Base-by-base conservation (phyloP, 2,113 vertebrate species). In the Tachysurus fulvidraco region DNA sequence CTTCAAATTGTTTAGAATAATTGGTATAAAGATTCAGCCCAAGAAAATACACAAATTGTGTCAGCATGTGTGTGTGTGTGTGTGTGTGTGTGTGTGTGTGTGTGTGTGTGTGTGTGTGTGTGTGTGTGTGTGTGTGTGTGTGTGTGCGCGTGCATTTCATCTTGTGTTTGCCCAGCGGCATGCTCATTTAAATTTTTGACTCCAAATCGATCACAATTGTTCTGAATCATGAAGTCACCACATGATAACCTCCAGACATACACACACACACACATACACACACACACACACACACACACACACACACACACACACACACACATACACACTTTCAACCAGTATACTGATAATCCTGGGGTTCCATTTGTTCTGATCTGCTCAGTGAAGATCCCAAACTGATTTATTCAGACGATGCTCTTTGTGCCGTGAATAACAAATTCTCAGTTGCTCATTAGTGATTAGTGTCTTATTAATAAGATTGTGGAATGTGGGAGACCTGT, bases 371-470 rank as follows among this genome's bases (percentile, higher is more conserved):
- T 0, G 17, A 44, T 23, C 6, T 9, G 19, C 41, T 73, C 4
- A 9, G 67, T 0, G 17, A 73, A 73, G 4, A 21, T 83, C 67
- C 46, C 65, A 94, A 94, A 95, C 93, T 93, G 93, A 95, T 94
- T 93, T 85, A 87, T 92, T 86, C 89, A 90, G 17, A 90, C 8
- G 85, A 85, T 82, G 81, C 1, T 89, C 87, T 89, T 89, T 55
- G 88, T 60, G 88, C 88, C 88, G 83, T 30, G 81, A 57, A 83
- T 83, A 69, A 41, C 74, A 83, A 84, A 88, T 86, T 91, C 86
- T 90, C 86, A 86, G 87, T 83, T 86, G 88, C 94, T 95, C 92
- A 93, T 95, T 95, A 95, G 89, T 78, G 14, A 17, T 28, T 78
- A 54, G 28, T 76, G 88, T 86, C 41, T 90, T 69, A 88, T 92